Percentiles rank a stretch among this genome's conserved stretches.
phyloP scores from a whole-genome alignment of 2,888 invertebrate genomes.

The Stegana nigrithorax region DNA sequence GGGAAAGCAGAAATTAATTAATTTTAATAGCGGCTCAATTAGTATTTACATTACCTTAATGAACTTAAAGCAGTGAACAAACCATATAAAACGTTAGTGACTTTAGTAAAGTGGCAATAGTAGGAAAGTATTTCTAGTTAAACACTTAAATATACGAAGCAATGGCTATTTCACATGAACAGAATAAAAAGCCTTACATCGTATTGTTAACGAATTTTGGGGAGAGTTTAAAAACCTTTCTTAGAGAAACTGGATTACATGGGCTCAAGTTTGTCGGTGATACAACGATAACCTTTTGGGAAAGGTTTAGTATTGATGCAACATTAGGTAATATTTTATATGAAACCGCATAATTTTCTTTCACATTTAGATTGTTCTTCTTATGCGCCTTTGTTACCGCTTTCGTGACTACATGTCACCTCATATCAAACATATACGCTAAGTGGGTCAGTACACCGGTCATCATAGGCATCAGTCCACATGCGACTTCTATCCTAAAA shows the following conservation, averaged over 20 bases:
- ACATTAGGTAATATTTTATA: neutral
- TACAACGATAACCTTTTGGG: constrained; percentile 46
- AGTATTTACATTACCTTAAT: too few species aligned
- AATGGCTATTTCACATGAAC: neutral
- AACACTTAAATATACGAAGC: too few species aligned
- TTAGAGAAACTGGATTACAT: constrained; percentile 54
- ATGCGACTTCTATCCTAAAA: constrained; percentile 74
- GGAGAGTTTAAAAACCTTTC: constrained; percentile 41
- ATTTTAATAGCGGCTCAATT: too few species aligned
- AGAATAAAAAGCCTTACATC: neutral
- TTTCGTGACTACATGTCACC: constrained; percentile 69
- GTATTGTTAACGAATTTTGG: constrained; percentile 35
- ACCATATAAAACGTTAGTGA: too few species aligned
- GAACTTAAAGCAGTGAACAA: too few species aligned
- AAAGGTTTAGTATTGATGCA: constrained; percentile 40
- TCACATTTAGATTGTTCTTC: constrained; percentile 77
- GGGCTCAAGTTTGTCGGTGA: constrained; percentile 58
- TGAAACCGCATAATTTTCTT: neutral
- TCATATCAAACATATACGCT: constrained; percentile 78
- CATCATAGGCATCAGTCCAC: constrained; percentile 82
- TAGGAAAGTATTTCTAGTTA: too few species aligned
- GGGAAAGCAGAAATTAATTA: too few species aligned
- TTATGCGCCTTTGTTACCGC: constrained; percentile 76
- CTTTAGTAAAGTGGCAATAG: too few species aligned
- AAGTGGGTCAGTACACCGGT: constrained; percentile 82